Base-by-base conservation (phyloP, 1,140 invertebrate species). In the Megathymus violae region DNA sequence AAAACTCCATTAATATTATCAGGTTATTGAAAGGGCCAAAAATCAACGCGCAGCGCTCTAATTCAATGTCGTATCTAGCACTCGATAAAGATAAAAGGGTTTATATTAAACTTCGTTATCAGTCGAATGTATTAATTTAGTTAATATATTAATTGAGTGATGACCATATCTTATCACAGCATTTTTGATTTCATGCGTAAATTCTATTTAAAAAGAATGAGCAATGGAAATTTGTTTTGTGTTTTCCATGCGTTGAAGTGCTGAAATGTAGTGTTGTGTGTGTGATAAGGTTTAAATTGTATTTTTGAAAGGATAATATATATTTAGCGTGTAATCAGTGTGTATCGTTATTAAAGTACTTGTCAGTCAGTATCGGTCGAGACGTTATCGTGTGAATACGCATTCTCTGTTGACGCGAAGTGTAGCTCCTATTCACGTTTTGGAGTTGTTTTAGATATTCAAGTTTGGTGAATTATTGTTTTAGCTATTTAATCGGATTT, bases 111-210 rank as follows among this genome's bases (percentile, higher is more conserved):
- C 59, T 41, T 19, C 22, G 36, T 77, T 82, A 82, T 82, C 76
- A 41, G 1, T 14, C 19, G 63, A 52, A 71, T 73, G 71, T 78
- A 79, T 78, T 82, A 77, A 77, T 79, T 81, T 74, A 77, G 69
- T 80, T 71, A 79, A 74, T 77, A 72, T 69, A 81, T 73, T 79
- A 82, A 82, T 79, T 79, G 70, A 82, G 68, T 74, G 65, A 71
- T 58, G 44, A 61, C 47, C 40, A 34, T 76, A 79, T 77, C 74
- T 79, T 78, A 82, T 82, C 79, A 27, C 13, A 1, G 1, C 19
- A 19, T 46, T 22, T 46, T 46, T 46, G 17, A n/a, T n/a, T 46
- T 11, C 43, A 17, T 22, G 43, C 41, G 15, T 13, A 3, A 38
- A 3, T 38, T 4, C 13, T 13, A 2, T 38, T 5, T 38, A 11